Evolutionary conservation across 1,140 invertebrate genomes (phyloP).

Genomic region (Bombus difficillimus): DNA sequence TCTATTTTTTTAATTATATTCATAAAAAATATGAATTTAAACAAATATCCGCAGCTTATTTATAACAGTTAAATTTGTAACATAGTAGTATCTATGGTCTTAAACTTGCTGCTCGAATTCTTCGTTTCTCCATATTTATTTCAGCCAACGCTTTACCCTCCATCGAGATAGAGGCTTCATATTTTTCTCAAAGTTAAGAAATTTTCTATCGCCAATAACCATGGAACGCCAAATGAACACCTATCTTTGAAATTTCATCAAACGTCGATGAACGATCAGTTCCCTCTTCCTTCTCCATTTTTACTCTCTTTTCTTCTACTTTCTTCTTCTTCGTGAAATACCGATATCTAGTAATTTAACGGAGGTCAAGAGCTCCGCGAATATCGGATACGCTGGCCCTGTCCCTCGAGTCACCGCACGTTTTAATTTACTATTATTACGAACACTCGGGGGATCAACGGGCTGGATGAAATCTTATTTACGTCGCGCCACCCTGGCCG

Average conservation of each 20-base stretch:
- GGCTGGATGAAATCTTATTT: conserved; percentile 41
- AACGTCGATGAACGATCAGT: background rate
- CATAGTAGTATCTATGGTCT: too few species aligned
- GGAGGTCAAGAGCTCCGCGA: conserved; percentile 7
- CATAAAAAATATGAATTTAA: too few species aligned
- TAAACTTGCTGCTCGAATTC: too few species aligned
- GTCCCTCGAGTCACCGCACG: conserved; percentile 23
- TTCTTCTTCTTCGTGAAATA: background rate
- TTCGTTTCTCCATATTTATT: too few species aligned
- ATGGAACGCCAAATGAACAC: background rate
- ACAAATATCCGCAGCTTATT: too few species aligned
- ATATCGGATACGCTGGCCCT: conserved; percentile 36
- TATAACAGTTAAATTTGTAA: too few species aligned
- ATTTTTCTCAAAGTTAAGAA: too few species aligned
- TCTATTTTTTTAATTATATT: too few species aligned
- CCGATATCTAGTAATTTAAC: conserved; percentile 35
- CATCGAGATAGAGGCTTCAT: too few species aligned
- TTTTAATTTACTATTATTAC: conserved; percentile 54
- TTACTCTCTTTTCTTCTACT: too few species aligned
- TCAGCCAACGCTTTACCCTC: too few species aligned
- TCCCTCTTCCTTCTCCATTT: background rate
- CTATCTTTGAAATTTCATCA: background rate
- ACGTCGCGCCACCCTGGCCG: conserved; percentile 8
- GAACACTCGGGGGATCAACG: conserved; percentile 30
- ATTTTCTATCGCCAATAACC: too few species aligned